phyloP scores from a whole-genome alignment of 1,140 invertebrate genomes.

The Battus philenor region DNA sequence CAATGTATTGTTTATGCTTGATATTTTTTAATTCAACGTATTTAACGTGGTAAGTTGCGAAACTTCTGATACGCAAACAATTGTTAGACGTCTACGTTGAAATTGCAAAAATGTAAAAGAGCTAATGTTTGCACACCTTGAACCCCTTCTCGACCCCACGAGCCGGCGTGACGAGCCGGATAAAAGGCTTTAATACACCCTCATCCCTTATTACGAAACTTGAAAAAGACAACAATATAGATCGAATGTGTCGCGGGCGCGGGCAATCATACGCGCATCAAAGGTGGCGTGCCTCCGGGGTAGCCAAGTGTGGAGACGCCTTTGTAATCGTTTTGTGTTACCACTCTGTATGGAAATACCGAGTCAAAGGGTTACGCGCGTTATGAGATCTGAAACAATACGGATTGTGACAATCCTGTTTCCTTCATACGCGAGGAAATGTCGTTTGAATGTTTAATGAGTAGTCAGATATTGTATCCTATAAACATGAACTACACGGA shows the following conservation, averaged over 20 bases:
- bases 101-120: conserved; percentile 76
- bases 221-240: conserved; percentile 76
- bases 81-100: conserved; percentile 62
- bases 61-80: conserved; percentile 51
- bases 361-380: conserved; percentile 66
- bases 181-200: conserved; percentile 76
- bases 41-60: conserved; percentile 6
- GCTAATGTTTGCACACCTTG: conserved; percentile 75
- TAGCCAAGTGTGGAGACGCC: conserved; percentile 63
- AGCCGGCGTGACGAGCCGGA: conserved; percentile 70
- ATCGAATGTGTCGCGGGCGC: conserved; percentile 72
- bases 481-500: conserved; percentile 25
- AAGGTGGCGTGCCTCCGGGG: conserved; percentile 57
- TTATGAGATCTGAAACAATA: conserved; percentile 74
- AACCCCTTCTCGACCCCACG: conserved; percentile 72
- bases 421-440: conserved; percentile 61
- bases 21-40: too few species aligned
- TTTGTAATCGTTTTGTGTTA: conserved; percentile 55
- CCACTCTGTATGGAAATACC: conserved; percentile 53
- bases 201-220: conserved; percentile 75
- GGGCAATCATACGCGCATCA: conserved; percentile 73
- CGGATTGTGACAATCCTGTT: conserved; percentile 65
- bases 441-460: conserved; percentile 68
- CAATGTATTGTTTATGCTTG: conserved; percentile 13
- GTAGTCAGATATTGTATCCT: conserved; percentile 37